Percentiles rank a stretch among this genome's conserved stretches.
Evolutionary conservation across 2,888 invertebrate species (phyloP).

Genomic region (Cantharis rustica): DNA sequence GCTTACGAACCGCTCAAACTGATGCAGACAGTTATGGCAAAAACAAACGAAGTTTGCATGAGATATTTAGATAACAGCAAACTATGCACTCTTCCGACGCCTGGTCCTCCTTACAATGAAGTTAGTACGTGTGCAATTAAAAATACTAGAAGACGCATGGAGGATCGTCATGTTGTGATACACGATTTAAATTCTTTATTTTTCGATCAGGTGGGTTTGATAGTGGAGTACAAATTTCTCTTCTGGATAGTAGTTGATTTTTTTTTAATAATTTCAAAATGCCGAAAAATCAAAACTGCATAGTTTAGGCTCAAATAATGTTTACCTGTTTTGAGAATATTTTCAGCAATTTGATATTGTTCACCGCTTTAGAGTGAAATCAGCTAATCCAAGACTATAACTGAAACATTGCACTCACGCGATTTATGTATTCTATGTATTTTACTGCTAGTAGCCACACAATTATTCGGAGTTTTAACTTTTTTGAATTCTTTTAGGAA

Average conservation of each 20-base stretch:
- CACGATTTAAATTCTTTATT: constrained; percentile 83
- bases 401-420: too few species aligned
- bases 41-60: constrained; percentile 73
- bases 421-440: too few species aligned
- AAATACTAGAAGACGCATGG: constrained; percentile 88
- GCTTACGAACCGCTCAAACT: constrained; percentile 74
- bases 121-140: constrained; percentile 74
- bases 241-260: too few species aligned
- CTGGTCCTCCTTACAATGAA: constrained; percentile 57
- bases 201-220: constrained; percentile 68
- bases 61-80: constrained; percentile 71
- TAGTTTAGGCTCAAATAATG: too few species aligned
- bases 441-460: too few species aligned
- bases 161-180: constrained; percentile 85
- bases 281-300: too few species aligned
- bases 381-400: too few species aligned
- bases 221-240: too few species aligned
- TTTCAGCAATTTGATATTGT: too few species aligned
- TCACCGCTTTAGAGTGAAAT: too few species aligned
- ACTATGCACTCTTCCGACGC: constrained; percentile 67
- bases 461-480: background rate
- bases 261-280: too few species aligned
- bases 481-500: constrained; percentile 61
- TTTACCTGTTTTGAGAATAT: too few species aligned
- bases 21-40: constrained; percentile 75